Conservation (phyloP, 2,888 invertebrate species). For the Pachymerium ferrugineum region DNA sequence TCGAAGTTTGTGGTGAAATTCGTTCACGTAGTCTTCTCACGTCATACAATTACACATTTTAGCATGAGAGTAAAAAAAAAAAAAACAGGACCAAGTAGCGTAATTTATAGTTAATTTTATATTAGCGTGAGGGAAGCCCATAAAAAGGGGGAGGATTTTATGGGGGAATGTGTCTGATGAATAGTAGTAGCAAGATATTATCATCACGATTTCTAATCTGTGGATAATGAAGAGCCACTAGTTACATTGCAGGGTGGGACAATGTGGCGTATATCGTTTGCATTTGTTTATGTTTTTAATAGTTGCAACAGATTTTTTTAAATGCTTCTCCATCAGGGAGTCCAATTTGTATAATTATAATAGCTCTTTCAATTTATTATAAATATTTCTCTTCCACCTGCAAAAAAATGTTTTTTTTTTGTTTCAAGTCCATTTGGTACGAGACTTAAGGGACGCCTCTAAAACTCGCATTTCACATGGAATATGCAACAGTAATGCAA, state of each 20-base stretch:
- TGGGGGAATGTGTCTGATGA: not conserved
- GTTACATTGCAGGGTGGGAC: slow-evolving; percentile 3
- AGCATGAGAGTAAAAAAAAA: not conserved
- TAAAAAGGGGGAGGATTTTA: not conserved
- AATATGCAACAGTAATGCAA: no score
- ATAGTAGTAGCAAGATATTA: not conserved
- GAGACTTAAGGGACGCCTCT: no score
- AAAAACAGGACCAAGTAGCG: not conserved
- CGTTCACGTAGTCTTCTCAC: not conserved
- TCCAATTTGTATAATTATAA: no score
- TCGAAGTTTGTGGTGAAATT: not conserved
- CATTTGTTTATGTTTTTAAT: not conserved
- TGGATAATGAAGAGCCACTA: not conserved
- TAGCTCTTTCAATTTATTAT: no score
- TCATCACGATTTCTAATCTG: slow-evolving; percentile 5
- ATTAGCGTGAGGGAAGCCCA: not conserved
- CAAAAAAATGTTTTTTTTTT: no score
- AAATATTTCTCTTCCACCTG: no score
- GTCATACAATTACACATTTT: not conserved
- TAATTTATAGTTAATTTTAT: slow-evolving; percentile 2
- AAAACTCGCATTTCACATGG: no score
- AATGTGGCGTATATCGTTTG: not conserved
- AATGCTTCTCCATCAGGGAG: no score
- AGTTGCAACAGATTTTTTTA: not conserved
- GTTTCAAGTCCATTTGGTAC: no score